Conservation (phyloP, 2,113 vertebrate genomes). For the Pelodiscus sinensis region DNA sequence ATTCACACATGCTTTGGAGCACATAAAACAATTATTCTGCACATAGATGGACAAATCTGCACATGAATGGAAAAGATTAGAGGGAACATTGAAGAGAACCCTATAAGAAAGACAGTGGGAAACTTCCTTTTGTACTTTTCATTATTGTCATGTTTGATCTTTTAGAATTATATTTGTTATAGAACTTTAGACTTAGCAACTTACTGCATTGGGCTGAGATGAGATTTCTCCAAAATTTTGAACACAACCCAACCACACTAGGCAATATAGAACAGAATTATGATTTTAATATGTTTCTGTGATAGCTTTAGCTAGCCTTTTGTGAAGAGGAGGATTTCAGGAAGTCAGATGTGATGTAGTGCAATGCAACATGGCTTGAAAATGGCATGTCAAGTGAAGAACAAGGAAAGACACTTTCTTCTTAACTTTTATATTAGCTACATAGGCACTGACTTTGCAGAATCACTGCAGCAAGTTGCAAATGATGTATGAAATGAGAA, state of each 20-base stretch:
- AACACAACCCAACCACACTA: neutral
- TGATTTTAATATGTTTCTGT: neutral
- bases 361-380: neutral
- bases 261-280: neutral
- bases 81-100: neutral
- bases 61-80: too few relatives aligned
- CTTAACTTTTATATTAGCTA: slow-evolving; percentile 20
- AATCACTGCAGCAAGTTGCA: slow-evolving; percentile 56
- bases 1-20: too few relatives aligned
- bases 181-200: neutral
- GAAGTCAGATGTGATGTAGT: neutral
- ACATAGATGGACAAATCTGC: too few relatives aligned
- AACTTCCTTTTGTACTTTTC: neutral
- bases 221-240: neutral
- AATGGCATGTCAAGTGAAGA: neutral
- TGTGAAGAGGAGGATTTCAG: neutral
- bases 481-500: slow-evolving; percentile 71
- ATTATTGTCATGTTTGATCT: neutral
- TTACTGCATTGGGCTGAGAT: neutral
- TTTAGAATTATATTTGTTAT: slow-evolving; percentile 1
- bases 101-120: neutral
- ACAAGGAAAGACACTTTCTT: neutral
- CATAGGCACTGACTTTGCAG: slow-evolving; percentile 23
- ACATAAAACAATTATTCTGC: too few relatives aligned
- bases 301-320: neutral